Base-by-base conservation (phyloP, 1,140 invertebrate genomes). In the Atta texana region DNA sequence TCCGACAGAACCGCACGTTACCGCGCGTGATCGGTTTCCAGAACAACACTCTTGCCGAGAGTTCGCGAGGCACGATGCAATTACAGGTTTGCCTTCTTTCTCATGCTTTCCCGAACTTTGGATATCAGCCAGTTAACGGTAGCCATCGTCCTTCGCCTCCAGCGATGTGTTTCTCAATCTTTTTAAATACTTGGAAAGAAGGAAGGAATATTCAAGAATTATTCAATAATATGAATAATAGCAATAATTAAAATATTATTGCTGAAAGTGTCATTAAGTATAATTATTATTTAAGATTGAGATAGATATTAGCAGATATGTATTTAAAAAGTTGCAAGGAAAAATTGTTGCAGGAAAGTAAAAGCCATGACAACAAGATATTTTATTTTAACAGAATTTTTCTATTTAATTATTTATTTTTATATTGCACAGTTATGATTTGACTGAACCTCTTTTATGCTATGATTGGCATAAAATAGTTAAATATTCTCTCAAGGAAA, bases 71-170 rank as follows among this genome's bases (percentile, higher is more conserved):
- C 14, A 24, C 68, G 24, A 18, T 61, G 39, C 55, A 31, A 31
- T 44, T 68, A 68, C 53, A 14, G 49, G 14, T 10, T 14, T 51
- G 34, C 18, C n/a, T 72, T 63, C 69, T 61, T 49, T 51, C 24
- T 24, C 68, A 31, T 82, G 68, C 68, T 82, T 82, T 82, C 34
- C 39, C 55, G 69, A 84, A 61, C 80, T 74, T 84, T 84, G 80
- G 69, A 74, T 61, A 74, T 61, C 55, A 84, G 80, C 80, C 80
- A 84, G 80, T 61, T 84, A 84, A 84, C 80, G 69, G 80, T 75
- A 75, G 39, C 24, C 21, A n/a, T 2, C 21, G 24, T 74, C 24
- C 44, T 74, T 59, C 16, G 69, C 53, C 39, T 51, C 18, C 18
- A 18, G 39, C 39, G n/a, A 31, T 51, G 18, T 18, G 21, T 78